Percentiles rank a stretch among this genome's conserved stretches.
Evolutionary conservation across 2,113 vertebrate genomes (phyloP).

Genomic region (Cyrtonyx montezumae): DNA sequence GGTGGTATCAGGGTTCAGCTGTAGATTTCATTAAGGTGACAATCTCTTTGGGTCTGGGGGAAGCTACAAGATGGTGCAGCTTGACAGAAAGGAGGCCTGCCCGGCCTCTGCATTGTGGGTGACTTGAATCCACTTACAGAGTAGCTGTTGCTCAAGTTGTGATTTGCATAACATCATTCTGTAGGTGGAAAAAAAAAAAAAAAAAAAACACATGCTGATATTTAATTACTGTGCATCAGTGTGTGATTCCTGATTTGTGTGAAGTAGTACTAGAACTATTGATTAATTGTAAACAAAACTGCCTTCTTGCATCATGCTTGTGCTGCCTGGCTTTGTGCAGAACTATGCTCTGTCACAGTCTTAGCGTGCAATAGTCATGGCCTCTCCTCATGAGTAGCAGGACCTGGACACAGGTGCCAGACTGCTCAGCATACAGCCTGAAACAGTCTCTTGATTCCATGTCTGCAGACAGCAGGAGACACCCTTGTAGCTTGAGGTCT

Average conservation of each 20-base stretch:
- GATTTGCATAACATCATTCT: background rate
- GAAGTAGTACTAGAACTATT: accelerated
- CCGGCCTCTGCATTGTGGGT: background rate
- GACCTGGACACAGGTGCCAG: background rate
- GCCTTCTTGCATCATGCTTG: accelerated
- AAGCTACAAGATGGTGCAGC: background rate
- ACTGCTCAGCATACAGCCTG: accelerated
- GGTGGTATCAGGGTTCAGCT: background rate
- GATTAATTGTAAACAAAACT: background rate
- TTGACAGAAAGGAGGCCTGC: background rate
- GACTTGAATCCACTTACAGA: background rate
- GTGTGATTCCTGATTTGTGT: background rate
- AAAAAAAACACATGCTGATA: background rate
- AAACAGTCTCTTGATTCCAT: background rate
- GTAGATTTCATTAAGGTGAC: background rate
- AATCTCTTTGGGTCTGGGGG: background rate
- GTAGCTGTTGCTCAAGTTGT: background rate
- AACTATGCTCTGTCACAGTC: background rate
- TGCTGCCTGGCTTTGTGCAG: background rate
- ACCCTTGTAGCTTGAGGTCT: background rate
- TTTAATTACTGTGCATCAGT: background rate
- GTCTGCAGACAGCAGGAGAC: background rate
- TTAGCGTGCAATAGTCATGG: accelerated
- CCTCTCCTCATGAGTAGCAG: background rate
- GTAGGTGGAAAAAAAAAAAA: background rate